Base-by-base conservation (phyloP, 2,797 vertebrate species). In the Periophthalmus magnuspinnatus region DNA sequence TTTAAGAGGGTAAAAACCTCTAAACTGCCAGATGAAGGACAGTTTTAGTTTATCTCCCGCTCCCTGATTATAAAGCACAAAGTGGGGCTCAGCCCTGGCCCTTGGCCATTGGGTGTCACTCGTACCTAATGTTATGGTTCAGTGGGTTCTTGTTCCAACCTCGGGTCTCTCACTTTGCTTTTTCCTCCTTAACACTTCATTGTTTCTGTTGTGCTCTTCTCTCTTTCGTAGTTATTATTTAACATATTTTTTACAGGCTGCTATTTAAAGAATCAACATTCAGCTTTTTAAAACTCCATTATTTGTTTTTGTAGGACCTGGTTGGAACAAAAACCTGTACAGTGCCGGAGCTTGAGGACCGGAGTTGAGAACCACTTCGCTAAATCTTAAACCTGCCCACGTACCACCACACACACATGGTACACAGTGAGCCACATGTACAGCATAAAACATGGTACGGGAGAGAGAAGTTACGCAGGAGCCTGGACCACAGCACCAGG, bases 261-360 rank as follows among this genome's bases (percentile, higher is more conserved):
- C 83, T 83, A 73, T 45, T 41, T 70, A 83, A 81, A 90, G 85
- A 89, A 87, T 82, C 84, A 87, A 91, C 82, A 72, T 87, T 88
- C 85, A 71, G 75, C 89, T 93, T 93, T 91, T 92, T 91, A 93
- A 93, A 94, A 90, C 84, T 90, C 86, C 94, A 94, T 93, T 90
- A 94, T 95, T 94, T 95, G 93, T 95, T 94, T 92, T 95, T 94
- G 91, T 95, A 94, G 93, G 94, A 95, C 94, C 93, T 94, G 93
- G 94, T 94, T 94, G 93, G 93, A 94, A 94, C 94, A 94, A 94
- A 95, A 94, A 94, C 93, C 94, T 94, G 93, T 94, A 93, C 93
- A 93, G 93, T 93, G 91, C 92, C 92, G 91, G 93, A 94, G 92
- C 93, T 94, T 94, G 94, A 94, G 93, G 94, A 95, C 93, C 93